Evolutionary conservation across 2,888 invertebrate genomes (phyloP).

Genomic region (Drosophila tanythrix): DNA sequence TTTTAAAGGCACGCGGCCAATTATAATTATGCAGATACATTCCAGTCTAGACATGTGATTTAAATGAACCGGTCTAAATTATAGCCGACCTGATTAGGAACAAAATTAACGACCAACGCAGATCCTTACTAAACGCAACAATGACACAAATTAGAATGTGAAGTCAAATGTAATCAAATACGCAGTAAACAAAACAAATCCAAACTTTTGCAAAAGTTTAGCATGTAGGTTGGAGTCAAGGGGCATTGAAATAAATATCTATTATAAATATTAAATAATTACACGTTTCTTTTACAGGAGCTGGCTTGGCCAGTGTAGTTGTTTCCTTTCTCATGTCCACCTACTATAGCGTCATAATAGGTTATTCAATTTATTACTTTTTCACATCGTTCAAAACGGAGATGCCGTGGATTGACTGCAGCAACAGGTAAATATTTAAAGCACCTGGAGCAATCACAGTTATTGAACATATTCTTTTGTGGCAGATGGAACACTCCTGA

Average conservation of each 20-base stretch:
- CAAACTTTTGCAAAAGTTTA: not conserved
- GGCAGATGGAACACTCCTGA: constrained; percentile 89
- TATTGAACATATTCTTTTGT: not conserved
- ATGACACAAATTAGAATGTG: not conserved
- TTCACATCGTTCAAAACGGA: constrained; percentile 94
- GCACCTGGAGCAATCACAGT: no score
- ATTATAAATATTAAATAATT: not conserved
- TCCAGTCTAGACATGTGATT: constrained; percentile 69
- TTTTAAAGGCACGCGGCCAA: constrained; percentile 50
- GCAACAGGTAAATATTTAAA: constrained; percentile 86
- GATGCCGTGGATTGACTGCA: constrained; percentile 95
- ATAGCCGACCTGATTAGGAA: constrained; percentile 38
- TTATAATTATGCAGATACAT: constrained; percentile 69
- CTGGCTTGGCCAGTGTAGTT: constrained; percentile 96
- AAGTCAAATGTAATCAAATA: not conserved
- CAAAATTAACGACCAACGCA: constrained; percentile 22
- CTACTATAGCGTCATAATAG: constrained; percentile 97
- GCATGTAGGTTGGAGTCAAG: not conserved
- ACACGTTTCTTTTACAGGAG: constrained; percentile 87
- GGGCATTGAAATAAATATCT: not conserved
- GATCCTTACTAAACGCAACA: not conserved
- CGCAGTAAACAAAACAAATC: not conserved
- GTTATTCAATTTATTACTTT: constrained; percentile 97
- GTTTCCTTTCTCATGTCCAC: constrained; percentile 98
- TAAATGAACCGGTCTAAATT: constrained; percentile 49